Percentiles rank a stretch among this genome's conserved stretches.
These are phyloP conservation scores for Rhea pennata DNA, from an alignment of 2,113 vertebrate genomes.

Conservation along the genomic window DNA sequence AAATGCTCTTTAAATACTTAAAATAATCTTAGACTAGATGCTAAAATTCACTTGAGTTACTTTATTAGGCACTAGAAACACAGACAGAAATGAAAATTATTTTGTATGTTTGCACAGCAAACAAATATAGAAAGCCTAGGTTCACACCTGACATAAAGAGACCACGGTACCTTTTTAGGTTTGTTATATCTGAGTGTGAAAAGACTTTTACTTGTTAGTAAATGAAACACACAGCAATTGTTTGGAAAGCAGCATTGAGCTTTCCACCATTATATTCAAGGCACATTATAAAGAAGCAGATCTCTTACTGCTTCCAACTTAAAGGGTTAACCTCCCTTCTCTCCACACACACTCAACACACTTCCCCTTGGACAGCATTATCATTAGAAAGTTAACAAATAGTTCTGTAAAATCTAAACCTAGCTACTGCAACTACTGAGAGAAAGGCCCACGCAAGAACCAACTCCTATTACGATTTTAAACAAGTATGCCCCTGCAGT, in stretches of 20 bases:
- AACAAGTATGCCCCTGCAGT: constrained; percentile 14
- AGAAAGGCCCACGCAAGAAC: constrained; percentile 14
- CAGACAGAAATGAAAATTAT: background rate
- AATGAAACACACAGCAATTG: background rate
- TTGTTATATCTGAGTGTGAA: too few species aligned
- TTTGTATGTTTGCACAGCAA: background rate
- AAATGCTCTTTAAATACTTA: background rate
- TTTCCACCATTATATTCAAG: background rate
- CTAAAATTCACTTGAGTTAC: background rate
- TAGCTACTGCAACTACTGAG: constrained; percentile 14
- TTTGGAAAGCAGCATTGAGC: background rate
- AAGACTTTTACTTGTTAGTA: background rate
- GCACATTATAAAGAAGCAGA: background rate
- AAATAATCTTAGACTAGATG: background rate
- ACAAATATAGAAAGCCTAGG: background rate
- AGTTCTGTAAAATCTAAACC: background rate
- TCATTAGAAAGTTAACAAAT: background rate
- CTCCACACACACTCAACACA: too few species aligned
- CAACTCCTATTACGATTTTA: constrained; percentile 3
- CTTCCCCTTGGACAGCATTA: background rate
- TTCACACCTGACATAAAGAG: background rate
- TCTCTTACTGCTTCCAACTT: background rate
- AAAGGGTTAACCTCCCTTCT: background rate
- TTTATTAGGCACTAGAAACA: background rate
- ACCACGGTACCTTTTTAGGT: background rate